These are phyloP conservation scores for Leptinotarsa undecemlineata DNA, from an alignment of 1,140 invertebrate genomes.

Conservation along the genomic window DNA sequence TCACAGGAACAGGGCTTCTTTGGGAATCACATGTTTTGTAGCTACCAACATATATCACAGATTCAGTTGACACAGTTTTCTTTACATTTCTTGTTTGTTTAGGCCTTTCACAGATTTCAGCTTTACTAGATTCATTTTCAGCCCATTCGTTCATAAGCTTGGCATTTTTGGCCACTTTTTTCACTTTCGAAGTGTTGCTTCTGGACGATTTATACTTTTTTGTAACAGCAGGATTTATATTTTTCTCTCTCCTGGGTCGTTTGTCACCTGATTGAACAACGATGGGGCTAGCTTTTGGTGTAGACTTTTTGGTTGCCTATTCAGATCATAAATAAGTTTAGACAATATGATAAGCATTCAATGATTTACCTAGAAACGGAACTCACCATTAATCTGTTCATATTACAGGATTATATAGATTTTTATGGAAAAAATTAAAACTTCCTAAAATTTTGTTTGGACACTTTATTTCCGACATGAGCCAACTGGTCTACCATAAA, in stretches of 20 bases:
- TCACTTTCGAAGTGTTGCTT: not conserved
- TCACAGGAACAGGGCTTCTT: not conserved
- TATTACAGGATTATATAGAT: not conserved
- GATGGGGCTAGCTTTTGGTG: not conserved
- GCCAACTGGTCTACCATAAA: not conserved
- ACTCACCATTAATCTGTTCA: not conserved
- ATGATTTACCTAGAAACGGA: not conserved
- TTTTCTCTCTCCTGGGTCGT: constrained; percentile 6
- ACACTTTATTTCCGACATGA: not conserved
- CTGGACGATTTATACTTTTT: not conserved
- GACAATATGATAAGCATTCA: not conserved
- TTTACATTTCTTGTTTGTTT: not conserved
- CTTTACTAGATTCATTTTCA: constrained; percentile 16
- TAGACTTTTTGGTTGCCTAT: not conserved
- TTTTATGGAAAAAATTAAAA: not conserved
- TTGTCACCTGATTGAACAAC: not conserved
- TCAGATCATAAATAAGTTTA: not conserved
- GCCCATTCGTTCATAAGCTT: constrained; percentile 13
- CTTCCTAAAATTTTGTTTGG: not conserved
- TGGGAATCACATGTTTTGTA: not conserved
- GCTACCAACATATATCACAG: constrained; percentile 19
- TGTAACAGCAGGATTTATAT: not conserved
- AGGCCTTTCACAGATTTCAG: not conserved
- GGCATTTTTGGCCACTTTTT: not conserved
- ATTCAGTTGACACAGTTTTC: not conserved